Conservation (phyloP, 2,113 vertebrate species). For the Orientallactaga bullata region DNA sequence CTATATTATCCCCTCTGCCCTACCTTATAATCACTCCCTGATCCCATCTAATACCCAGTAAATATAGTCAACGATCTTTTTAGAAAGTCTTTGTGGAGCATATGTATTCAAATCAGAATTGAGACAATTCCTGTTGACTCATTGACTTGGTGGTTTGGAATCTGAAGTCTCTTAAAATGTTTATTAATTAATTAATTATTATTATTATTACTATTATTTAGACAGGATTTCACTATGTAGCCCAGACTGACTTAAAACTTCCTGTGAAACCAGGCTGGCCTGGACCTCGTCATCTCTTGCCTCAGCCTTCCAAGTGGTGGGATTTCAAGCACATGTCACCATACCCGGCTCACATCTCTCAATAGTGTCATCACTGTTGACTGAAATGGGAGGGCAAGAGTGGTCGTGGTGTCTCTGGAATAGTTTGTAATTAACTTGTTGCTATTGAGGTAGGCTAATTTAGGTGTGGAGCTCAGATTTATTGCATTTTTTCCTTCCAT, state of each 20-base stretch:
- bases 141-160: not conserved
- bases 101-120: not conserved
- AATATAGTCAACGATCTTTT: too few species aligned
- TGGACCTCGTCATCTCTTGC: too few species aligned
- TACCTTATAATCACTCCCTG: not conserved
- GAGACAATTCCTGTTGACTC: not conserved
- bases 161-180: not conserved
- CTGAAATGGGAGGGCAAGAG: not conserved
- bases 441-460: not conserved
- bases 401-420: not conserved
- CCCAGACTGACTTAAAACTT: too few species aligned
- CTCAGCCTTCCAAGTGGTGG: too few species aligned
- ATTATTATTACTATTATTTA: too few species aligned
- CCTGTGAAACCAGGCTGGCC: too few species aligned
- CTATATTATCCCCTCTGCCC: not conserved
- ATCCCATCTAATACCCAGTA: not conserved
- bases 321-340: too few species aligned
- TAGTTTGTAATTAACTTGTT: not conserved
- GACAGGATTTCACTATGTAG: too few species aligned
- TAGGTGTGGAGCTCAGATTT: too few species aligned
- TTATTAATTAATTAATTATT: too few species aligned
- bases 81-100: too few species aligned
- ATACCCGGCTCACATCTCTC: too few species aligned
- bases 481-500: not conserved
- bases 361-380: not conserved